Base-by-base conservation (phyloP, 2,888 invertebrate genomes). In the Adelphocoris suturalis region DNA sequence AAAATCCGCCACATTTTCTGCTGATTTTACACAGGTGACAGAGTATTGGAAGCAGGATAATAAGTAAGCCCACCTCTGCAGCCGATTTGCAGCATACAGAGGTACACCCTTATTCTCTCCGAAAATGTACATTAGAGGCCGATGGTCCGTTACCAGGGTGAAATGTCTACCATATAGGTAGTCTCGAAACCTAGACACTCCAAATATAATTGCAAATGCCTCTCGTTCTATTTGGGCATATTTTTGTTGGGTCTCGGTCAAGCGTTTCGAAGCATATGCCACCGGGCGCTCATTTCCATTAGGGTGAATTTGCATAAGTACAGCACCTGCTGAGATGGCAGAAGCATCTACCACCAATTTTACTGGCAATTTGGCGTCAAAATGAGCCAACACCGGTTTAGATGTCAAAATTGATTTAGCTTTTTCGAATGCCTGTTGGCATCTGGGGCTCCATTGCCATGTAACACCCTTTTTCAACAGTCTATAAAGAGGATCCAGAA, bases 1-100 rank as follows among this genome's bases (percentile, higher is more conserved):
- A 12, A 16, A 61, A 11, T 61, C 61, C 2, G 61, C 61, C 7
- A 11, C 0, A 52, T 89, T 90, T 47, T 89, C 86, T n/a, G 57
- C 5, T 9, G 89, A 89, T 57, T 28, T 48, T 9, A 89, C 86
- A 37, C 78, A 90, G 19, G 85, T 90, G 14, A 86, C 16, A 5
- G 81, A 46, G 68, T 57, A 90, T 23, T 85, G 47, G 47, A 55
- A 86, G 48, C 37, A 19, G 23, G 86, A 61, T 11, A n/a, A n/a
- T n/a, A 90, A 9, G 55, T 80, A 86, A 23, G 89, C 90, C 89
- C 85, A 78, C 23, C 86, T 12, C 81, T 90, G 86, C 0, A 90
- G 46, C 3, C 90, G 19, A 28, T 90, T 90, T 13, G 80, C 86
- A 27, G 61, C 61, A 19, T 61, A 61, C 16, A 61, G 7, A 2